Evolutionary conservation across 2,888 invertebrate genomes (phyloP).

Genomic region (Euzophera pinguis): DNA sequence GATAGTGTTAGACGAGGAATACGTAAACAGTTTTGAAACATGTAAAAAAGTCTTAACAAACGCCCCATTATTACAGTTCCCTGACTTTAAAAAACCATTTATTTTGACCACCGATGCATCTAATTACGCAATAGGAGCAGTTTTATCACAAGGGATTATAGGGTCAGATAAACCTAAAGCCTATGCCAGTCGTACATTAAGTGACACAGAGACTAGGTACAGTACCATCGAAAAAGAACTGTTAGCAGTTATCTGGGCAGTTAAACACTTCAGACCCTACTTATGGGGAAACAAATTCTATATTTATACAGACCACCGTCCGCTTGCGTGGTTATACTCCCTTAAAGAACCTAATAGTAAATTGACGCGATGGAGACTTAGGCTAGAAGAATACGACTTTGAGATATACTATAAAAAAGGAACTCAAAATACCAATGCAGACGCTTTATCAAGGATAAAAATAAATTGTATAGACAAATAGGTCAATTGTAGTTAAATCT

Average conservation of each 20-base stretch:
- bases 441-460: slow-evolving; percentile 26
- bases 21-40: slow-evolving; percentile 23
- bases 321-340: slow-evolving; percentile 39
- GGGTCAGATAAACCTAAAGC: slow-evolving; percentile 29
- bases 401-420: slow-evolving; percentile 30
- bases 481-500: slow-evolving; percentile 17
- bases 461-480: slow-evolving; percentile 1
- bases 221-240: slow-evolving; percentile 42
- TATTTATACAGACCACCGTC: slow-evolving; percentile 47
- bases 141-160: slow-evolving; percentile 27
- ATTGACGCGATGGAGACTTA: slow-evolving; percentile 39
- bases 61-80: slow-evolving; percentile 35
- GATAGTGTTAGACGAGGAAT: slow-evolving; percentile 18
- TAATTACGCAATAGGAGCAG: slow-evolving; percentile 23
- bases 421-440: slow-evolving; percentile 32
- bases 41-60: slow-evolving; percentile 28
- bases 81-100: slow-evolving; percentile 31
- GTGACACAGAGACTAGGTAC: slow-evolving; percentile 27
- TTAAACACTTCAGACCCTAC: slow-evolving; percentile 41
- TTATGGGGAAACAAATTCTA: slow-evolving; percentile 40
- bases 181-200: slow-evolving; percentile 28
- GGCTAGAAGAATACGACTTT: slow-evolving; percentile 25
- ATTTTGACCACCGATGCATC: slow-evolving; percentile 27
- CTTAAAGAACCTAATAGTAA: slow-evolving; percentile 45
- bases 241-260: slow-evolving; percentile 38